Conservation (phyloP, 2,113 vertebrate species). For the Oenanthe oenanthe region DNA sequence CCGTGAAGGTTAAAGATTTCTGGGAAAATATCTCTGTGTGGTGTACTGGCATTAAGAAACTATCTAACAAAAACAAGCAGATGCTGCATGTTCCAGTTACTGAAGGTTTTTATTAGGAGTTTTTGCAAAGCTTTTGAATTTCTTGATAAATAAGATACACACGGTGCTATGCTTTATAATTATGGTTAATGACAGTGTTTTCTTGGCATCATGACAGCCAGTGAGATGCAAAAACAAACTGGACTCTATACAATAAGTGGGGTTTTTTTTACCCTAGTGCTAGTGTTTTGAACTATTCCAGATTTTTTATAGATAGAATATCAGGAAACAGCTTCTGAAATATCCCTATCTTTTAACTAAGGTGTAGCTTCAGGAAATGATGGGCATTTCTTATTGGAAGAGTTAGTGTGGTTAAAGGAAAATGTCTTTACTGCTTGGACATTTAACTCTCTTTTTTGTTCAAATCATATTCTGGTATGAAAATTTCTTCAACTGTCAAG, state of each 20-base stretch:
- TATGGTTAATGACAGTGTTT: constrained; percentile 37
- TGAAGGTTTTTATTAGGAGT: constrained; percentile 8
- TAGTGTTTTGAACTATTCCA: background rate
- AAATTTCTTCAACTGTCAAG: background rate
- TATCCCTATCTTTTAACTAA: background rate
- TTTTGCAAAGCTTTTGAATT: constrained; percentile 27
- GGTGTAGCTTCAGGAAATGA: background rate
- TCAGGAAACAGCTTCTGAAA: constrained; percentile 1
- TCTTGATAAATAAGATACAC: constrained; percentile 42
- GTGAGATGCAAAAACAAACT: background rate
- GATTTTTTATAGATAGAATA: background rate
- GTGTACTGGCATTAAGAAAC: constrained; percentile 12
- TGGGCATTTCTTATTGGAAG: background rate
- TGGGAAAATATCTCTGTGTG: background rate
- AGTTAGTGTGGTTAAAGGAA: background rate
- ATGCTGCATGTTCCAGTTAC: constrained; percentile 55
- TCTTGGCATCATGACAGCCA: background rate
- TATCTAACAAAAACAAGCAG: constrained; percentile 43
- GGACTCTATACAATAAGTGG: background rate
- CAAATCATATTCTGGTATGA: background rate
- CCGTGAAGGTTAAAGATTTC: constrained; percentile 25
- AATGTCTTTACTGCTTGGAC: background rate
- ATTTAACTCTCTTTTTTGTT: background rate
- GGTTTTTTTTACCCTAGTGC: background rate
- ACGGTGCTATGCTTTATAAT: background rate